Evolutionary conservation across 2,888 invertebrate species (phyloP), one percentile per base, ranked within the genome.

Genomic region (Ophonus ardosiacus): DNA sequence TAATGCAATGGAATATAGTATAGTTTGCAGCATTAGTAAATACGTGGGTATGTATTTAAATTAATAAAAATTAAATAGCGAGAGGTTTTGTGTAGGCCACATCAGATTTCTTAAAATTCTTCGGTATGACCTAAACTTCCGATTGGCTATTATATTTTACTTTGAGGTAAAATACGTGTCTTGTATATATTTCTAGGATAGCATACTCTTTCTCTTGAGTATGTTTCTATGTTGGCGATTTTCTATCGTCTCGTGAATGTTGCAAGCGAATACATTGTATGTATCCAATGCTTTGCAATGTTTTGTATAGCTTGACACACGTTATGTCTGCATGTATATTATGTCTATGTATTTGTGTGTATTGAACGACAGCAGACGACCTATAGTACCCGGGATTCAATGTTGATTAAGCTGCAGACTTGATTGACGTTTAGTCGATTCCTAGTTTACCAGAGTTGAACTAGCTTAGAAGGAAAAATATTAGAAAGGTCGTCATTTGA

Each of bases 381-480:
- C 61, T 17, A 61, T 21, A 17, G 21, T 61, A 61, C 61, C 17
- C 61, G 17, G 61, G 61, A 61, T 61, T 61, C 7, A 5, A 18
- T 61, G 61, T 61, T 61, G 61, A 61, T 61, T 61, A 61, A 61
- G 61, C 61, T 61, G 10, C 21, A 18, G 17, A 61, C 17, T 15
- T 61, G 61, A 61, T 17, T 17, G 61, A 61, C 61, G 21, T 61
- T 61, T 61, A 18, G 61, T 61, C 61, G 61, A 61, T 61, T 51
- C 13, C 43, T 51, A 51, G 6, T 51, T 51, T 13, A 13, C 43
- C 43, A 51, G 43, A 13, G 43, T 13, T 51, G 43, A 13, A 51
- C 13, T 13, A 51, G 43, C 43, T 13, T 6, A 10, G 10, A 51
- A 13, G 43, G 10, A 51, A 51, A 51, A 51, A 10, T 13, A 51